phyloP scores from a whole-genome alignment of 2,888 invertebrate species.

The Rosalia funebris region DNA sequence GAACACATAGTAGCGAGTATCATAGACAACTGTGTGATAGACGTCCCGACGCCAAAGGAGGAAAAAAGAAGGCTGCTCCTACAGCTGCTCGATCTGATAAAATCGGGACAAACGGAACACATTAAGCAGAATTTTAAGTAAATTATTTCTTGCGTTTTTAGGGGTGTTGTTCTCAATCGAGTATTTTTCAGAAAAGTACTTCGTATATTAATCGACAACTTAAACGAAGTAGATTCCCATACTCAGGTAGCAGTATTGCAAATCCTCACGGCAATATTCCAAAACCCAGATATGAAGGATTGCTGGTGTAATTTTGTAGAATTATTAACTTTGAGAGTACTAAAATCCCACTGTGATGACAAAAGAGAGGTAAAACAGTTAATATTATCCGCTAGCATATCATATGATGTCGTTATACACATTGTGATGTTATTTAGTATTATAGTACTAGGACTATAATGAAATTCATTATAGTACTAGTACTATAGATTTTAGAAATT shows the following conservation, averaged over 20 bases:
- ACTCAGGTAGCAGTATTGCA: conserved; percentile 82
- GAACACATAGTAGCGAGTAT: conserved; percentile 63
- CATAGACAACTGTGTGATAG: conserved; percentile 58
- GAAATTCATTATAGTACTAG: too few relatives aligned
- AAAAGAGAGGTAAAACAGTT: conserved; percentile 74
- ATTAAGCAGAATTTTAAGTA: conserved; percentile 67
- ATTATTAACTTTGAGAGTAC: conserved; percentile 87
- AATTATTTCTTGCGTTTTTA: conserved; percentile 35
- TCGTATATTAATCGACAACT: conserved; percentile 80
- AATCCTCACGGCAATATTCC: conserved; percentile 86
- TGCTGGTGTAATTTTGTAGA: conserved; percentile 91
- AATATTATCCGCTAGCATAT: too few relatives aligned
- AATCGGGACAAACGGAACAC: conserved; percentile 65
- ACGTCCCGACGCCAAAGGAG: conserved; percentile 56
- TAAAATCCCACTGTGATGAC: conserved; percentile 82
- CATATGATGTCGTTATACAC: too few relatives aligned
- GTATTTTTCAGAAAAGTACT: conserved; percentile 70
- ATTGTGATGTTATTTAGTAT: too few relatives aligned
- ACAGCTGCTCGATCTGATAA: conserved; percentile 65
- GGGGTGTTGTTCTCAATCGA: conserved; percentile 21
- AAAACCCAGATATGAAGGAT: conserved; percentile 77
- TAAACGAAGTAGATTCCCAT: conserved; percentile 69
- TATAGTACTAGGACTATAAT: too few relatives aligned
- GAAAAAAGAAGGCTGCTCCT: conserved; percentile 60
- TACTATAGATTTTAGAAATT: too few relatives aligned